Percentiles rank a stretch among this genome's conserved stretches.
phyloP scores from a whole-genome alignment of 2,113 vertebrate genomes.

The Phyllostomus discolor region DNA sequence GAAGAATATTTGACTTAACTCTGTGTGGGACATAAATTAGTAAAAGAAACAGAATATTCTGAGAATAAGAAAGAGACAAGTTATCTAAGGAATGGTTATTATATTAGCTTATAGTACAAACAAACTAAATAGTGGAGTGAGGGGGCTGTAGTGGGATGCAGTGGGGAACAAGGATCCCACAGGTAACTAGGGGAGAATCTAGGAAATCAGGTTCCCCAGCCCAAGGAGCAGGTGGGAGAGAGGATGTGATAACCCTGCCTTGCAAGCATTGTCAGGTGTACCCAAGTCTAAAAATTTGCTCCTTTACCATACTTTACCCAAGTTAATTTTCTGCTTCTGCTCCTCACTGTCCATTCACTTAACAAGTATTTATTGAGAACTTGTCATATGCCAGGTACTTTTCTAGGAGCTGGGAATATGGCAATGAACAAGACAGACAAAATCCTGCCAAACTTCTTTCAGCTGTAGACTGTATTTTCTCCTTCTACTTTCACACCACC shows the following conservation, averaged over 20 bases:
- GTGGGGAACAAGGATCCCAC: background rate
- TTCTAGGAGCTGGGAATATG: background rate
- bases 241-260: background rate
- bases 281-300: background rate
- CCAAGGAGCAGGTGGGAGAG: background rate
- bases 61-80: background rate
- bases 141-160: too few relatives aligned
- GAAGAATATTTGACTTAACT: slow-evolving; percentile 5
- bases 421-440: slow-evolving; percentile 1
- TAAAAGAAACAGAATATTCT: slow-evolving; percentile 15
- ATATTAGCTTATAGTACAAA: background rate
- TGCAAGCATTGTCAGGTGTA: background rate
- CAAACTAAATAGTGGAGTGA: background rate
- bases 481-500: background rate
- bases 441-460: background rate
- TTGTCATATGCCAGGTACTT: background rate
- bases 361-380: background rate
- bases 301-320: background rate
- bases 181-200: background rate
- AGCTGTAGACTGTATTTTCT: background rate
- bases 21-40: background rate
- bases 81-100: background rate
- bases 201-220: background rate
- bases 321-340: slow-evolving; percentile 3
- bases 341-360: background rate